Conservation (phyloP, 2,797 vertebrate genomes). For the Takifugu rubripes region DNA sequence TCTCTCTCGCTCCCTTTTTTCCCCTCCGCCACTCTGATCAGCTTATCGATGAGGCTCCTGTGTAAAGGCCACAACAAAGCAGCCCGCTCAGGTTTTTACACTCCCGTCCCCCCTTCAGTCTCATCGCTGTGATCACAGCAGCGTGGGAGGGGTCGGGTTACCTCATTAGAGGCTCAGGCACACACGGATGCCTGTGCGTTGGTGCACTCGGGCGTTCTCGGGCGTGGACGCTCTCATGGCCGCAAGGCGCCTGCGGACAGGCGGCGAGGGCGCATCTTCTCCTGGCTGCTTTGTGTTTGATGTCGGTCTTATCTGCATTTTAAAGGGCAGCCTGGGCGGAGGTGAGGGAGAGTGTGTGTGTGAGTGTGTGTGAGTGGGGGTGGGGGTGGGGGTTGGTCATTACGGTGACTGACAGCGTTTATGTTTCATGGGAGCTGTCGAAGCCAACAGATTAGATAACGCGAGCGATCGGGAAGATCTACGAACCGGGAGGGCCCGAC, state of each 20-base stretch:
- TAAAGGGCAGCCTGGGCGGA: constrained; percentile 54
- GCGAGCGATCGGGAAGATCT: constrained; percentile 69
- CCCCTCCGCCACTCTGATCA: constrained; percentile 21
- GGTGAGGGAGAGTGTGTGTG: constrained; percentile 15
- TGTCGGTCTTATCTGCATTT: constrained; percentile 66
- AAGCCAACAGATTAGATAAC: constrained; percentile 75
- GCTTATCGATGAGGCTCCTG: constrained; percentile 35
- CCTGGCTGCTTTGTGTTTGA: constrained; percentile 41
- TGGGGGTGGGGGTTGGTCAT: constrained; percentile 49
- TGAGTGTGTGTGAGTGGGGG: background rate
- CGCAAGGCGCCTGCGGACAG: constrained; percentile 19
- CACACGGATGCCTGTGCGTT: constrained; percentile 51
- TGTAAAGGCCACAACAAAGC: constrained; percentile 45
- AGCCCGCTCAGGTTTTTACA: constrained; percentile 50
- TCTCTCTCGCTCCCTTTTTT: constrained; percentile 13
- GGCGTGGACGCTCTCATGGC: constrained; percentile 19
- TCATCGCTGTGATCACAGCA: constrained; percentile 57
- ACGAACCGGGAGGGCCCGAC: constrained; percentile 50
- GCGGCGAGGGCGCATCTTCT: constrained; percentile 35
- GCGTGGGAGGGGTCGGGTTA: constrained; percentile 58
- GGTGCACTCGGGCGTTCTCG: constrained; percentile 21
- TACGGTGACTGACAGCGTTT: constrained; percentile 74
- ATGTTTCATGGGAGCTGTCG: constrained; percentile 70
- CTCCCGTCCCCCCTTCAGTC: constrained; percentile 51
- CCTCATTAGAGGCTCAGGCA: constrained; percentile 69